A percentile compares a stretch with the other conserved stretches of the same genome.
Conservation (phyloP, 1,140 invertebrate species). For the Cydia amplana region DNA sequence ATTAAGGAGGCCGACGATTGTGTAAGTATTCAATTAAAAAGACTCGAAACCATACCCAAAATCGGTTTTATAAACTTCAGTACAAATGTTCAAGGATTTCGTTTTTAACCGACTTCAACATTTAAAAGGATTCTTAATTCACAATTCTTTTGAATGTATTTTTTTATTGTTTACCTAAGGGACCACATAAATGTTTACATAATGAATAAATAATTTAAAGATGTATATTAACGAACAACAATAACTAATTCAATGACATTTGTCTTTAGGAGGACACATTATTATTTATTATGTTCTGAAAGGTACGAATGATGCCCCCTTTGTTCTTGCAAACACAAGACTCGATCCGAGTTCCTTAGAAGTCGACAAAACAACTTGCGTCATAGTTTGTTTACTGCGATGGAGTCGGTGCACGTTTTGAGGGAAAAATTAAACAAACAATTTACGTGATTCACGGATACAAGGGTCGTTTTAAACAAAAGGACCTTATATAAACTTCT, state of each 20-base stretch:
- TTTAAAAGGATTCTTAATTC: no score
- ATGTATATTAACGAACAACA: neutral
- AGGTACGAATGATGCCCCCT: slow-evolving; percentile 1
- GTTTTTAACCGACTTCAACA: no score
- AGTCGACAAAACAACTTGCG: slow-evolving; percentile 33
- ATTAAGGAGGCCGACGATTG: no score
- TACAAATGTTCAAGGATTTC: no score
- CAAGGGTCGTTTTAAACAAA: neutral
- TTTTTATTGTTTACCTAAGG: no score
- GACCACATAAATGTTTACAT: no score
- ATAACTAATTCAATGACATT: neutral
- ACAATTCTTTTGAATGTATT: no score
- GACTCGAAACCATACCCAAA: no score
- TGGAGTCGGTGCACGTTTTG: slow-evolving; percentile 8
- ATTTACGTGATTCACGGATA: neutral
- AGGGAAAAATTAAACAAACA: slow-evolving; percentile 21
- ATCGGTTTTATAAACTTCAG: no score
- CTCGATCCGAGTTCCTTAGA: slow-evolving; percentile 4
- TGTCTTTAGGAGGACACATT: neutral
- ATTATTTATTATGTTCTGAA: slow-evolving; percentile 10
- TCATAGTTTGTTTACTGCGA: slow-evolving; percentile 22
- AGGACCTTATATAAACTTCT: neutral
- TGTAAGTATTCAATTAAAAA: no score
- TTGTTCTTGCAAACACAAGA: slow-evolving; percentile 15
- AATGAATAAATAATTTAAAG: neutral